phyloP scores from a whole-genome alignment of 37 sponge, comb jelly and placozoan species.

The Axinella damicornis region DNA sequence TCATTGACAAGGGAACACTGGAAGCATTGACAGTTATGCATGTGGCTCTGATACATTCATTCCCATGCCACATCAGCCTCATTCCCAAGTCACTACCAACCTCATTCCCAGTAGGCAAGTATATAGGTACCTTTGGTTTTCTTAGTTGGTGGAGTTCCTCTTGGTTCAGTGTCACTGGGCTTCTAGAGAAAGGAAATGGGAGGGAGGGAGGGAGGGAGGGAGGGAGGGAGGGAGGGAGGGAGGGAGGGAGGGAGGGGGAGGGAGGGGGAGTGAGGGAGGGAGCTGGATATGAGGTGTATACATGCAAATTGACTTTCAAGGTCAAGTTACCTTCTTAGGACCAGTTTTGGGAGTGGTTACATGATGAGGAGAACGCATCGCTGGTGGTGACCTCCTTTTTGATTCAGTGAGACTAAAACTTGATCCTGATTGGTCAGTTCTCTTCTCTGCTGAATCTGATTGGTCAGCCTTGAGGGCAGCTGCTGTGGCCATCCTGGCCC shows the following conservation, averaged over 20 bases:
- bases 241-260: neutral
- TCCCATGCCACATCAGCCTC: no score
- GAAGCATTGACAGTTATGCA: no score
- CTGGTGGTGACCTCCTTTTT: neutral
- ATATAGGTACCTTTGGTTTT: no score
- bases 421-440: neutral
- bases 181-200: neutral
- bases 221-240: neutral
- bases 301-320: neutral
- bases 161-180: no score
- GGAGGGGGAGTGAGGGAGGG: neutral
- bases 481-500: slow-evolving; percentile 47
- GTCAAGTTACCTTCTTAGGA: neutral
- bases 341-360: neutral
- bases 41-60: no score
- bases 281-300: neutral
- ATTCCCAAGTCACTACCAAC: no score
- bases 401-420: neutral
- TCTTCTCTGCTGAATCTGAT: neutral
- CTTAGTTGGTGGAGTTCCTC: no score
- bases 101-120: no score
- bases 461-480: slow-evolving; percentile 44
- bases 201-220: neutral
- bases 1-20: no score
- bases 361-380: neutral